Evolutionary conservation across 35 echinoderm and acorn worm species (phyloP).

Genomic region (Diadema setosum): DNA sequence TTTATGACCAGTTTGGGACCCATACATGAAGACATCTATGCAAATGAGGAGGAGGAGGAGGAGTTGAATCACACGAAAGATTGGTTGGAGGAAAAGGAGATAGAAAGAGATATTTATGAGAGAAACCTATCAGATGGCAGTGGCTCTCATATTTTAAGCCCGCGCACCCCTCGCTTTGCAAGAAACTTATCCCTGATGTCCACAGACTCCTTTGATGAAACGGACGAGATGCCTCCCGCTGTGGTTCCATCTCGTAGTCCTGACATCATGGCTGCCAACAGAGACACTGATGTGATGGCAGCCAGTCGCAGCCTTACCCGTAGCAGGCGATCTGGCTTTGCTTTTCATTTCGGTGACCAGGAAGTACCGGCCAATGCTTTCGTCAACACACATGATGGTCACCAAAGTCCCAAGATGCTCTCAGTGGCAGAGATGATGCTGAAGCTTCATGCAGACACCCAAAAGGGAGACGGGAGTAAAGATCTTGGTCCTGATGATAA

Average conservation of each 20-base stretch:
- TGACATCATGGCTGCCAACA: not conserved
- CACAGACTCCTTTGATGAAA: constrained; percentile 47
- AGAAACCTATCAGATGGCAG: no score
- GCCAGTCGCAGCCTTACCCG: not conserved
- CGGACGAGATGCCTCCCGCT: not conserved
- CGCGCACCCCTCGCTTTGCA: not conserved
- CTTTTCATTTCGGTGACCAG: constrained; percentile 11
- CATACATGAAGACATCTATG: no score
- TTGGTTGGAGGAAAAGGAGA: constrained; percentile 10
- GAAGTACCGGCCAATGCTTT: not conserved
- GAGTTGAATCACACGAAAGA: no score
- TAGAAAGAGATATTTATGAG: not conserved
- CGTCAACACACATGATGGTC: not conserved
- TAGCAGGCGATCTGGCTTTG: not conserved
- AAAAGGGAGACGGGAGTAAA: not conserved
- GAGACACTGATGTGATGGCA: constrained; percentile 62
- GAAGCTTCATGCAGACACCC: constrained; percentile 52
- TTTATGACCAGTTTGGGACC: no score
- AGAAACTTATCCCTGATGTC: constrained; percentile 42
- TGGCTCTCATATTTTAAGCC: not conserved
- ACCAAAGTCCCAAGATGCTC: constrained; percentile 42
- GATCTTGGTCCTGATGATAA: not conserved
- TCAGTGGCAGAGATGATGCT: constrained; percentile 75
- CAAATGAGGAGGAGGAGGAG: no score
- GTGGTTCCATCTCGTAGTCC: not conserved